Base-by-base conservation (phyloP, 2,888 invertebrate species). In the Cordilura impudica region DNA sequence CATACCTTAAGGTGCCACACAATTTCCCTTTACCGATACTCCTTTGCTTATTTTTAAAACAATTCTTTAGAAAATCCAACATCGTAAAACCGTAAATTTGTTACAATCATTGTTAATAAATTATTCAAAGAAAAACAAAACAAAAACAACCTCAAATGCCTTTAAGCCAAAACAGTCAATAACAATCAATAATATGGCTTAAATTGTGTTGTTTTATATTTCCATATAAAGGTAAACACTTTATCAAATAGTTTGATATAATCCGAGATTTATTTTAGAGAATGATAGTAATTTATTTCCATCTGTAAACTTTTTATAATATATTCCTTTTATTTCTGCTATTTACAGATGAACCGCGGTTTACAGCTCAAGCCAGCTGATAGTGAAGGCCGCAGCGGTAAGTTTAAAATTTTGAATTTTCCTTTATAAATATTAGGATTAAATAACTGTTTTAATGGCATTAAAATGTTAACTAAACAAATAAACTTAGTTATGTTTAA, bases 341-440 rank as follows among this genome's bases (percentile, higher is more conserved):
- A 86, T 86, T 95, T 96, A 58, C 95, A 99, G 98, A 99, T 99
- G 98, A 98, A 98, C 95, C 97, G 98, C 93, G 97, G 98, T 92
- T 97, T 98, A 93, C 98, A 98, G 94, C 97, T 99, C 94, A 99
- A 99, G 93, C 98, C 98, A 92, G 98, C 98, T 93, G 98, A 98
- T 93, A 97, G 96, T 93, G 98, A 98, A 93, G 98, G 97, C 93
- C 95, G 98, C 94, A 95, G 96, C 95, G 98, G 96, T 97, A 93
- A 94, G 92, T 91, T 82, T 81, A 81, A 73, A 23, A 82, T 82
- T 56, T 73, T 81, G 47, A 47, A 66, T 58, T 54, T 63, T 56
- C 29, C 12, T 60, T 31, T 19, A 8, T 43, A 39, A 65, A n/a
- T n/a, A n/a, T 61, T 21, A 75, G 8, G 58, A 26, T 21, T 72